Base-by-base conservation (phyloP, 2,797 vertebrate genomes). In the Anableps anableps region DNA sequence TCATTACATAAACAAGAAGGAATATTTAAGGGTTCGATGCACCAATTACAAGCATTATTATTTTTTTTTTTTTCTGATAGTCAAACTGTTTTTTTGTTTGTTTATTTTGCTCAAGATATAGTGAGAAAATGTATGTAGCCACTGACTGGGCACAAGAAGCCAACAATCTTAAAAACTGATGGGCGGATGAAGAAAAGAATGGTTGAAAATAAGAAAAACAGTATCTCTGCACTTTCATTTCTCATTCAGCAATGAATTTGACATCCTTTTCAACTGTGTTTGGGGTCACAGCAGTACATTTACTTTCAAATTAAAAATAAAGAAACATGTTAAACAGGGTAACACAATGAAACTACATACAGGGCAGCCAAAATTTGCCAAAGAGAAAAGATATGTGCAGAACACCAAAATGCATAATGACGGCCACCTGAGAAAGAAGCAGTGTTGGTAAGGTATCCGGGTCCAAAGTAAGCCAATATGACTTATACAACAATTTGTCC, bases 21-120 rank as follows among this genome's bases (percentile, higher is more conserved):
- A 70, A 80, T 87, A 86, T 88, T 90, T 84, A 85, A 77, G 88
- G 81, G 86, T 89, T 91, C 78, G 72, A 79, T 48, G 3, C 80
- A 84, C 60, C 41, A 36, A 8, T 66, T 76, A 85, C 83, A 83
- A 80, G 53, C 86, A n/a, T n/a, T n/a, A n/a, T n/a, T n/a, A n/a
- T n/a, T 78, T 60, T 62, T 66, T 1, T 23, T 21, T 66, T 17
- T 38, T 11, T 68, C 70, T 45, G 64, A 83, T 77, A 19, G 26
- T n/a, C 19, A 38, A 70, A 43, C 10, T 2, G 21, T 70, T 13
- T 38, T 58, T 9, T 60, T 14, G 11, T 29, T 70, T 43, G 11
- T 70, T 70, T 14, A 19, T 45, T 71, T 29, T 14, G 5, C 14
- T 71, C 13, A 71, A 71, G 26, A 71, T 66, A 62, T 50, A 53